Evolutionary conservation across 2,797 vertebrate species (phyloP).

Genomic region (Sebastes flavidus): DNA sequence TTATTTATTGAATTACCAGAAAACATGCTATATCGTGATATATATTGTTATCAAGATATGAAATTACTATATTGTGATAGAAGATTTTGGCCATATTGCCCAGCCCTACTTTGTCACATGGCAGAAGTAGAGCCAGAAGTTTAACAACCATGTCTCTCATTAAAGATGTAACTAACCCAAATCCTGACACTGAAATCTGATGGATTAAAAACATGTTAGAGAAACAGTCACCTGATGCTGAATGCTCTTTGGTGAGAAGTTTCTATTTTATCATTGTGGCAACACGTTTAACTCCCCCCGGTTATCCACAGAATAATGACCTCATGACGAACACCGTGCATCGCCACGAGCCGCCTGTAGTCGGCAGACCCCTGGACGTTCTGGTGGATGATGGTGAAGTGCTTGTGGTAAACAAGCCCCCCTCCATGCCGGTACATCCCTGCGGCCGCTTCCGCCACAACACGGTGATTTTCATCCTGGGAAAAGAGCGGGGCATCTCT

Average conservation of each 20-base stretch:
- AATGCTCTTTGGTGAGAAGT: not conserved
- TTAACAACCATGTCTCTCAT: not conserved
- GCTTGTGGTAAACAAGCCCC: conserved; percentile 94
- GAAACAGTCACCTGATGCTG: not conserved
- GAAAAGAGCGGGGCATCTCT: conserved; percentile 90
- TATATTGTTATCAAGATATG: too few relatives aligned
- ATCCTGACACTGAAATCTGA: not conserved
- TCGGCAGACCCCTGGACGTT: conserved; percentile 83
- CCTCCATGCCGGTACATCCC: conserved; percentile 95
- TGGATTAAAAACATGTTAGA: not conserved
- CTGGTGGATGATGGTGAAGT: conserved; percentile 89
- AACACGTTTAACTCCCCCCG: not conserved
- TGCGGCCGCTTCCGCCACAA: conserved; percentile 98
- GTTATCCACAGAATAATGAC: conserved; percentile 89
- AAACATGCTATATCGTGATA: too few relatives aligned
- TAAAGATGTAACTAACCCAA: not conserved
- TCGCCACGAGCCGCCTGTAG: conserved; percentile 96
- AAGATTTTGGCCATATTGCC: too few relatives aligned
- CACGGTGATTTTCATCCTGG: conserved; percentile 96
- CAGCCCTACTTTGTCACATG: not conserved
- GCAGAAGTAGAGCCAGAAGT: not conserved
- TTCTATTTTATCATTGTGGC: not conserved
- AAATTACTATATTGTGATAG: too few relatives aligned
- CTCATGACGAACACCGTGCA: conserved; percentile 93
- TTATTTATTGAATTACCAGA: too few relatives aligned